These are phyloP conservation scores for Ligdia adustata DNA, from an alignment of 2,888 invertebrate genomes.

Conservation along the genomic window DNA sequence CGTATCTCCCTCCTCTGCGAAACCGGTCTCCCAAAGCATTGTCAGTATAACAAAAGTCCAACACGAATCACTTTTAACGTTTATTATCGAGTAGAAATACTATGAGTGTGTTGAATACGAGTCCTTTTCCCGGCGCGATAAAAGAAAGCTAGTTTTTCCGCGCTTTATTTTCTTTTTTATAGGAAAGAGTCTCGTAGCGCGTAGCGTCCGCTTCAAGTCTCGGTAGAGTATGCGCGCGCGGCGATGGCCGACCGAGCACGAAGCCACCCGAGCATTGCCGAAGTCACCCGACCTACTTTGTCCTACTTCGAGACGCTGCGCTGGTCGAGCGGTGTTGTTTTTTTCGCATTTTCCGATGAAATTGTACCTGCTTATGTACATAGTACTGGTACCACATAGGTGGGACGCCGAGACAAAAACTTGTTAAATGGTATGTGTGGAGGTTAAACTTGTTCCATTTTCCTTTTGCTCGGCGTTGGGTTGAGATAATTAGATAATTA, in stretches of 20 bases:
- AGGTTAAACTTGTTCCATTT: conserved; percentile 25
- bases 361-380: conserved; percentile 51
- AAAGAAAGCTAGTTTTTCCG: conserved; percentile 64
- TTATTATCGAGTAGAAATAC: conserved; percentile 8
- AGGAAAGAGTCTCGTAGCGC: conserved; percentile 56
- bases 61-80: conserved; percentile 58
- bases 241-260: conserved; percentile 57
- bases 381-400: conserved; percentile 32
- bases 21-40: conserved; percentile 79
- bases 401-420: conserved; percentile 54
- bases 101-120: conserved; percentile 41
- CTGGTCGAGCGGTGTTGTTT: conserved; percentile 71
- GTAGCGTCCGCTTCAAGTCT: conserved; percentile 65
- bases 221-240: conserved; percentile 70
- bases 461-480: conserved; percentile 5
- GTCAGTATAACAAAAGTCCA: conserved; percentile 60
- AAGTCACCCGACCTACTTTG: conserved; percentile 77
- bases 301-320: conserved; percentile 73
- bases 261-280: conserved; percentile 61
- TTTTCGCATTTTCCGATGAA: conserved; percentile 81
- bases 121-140: conserved; percentile 58
- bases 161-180: conserved; percentile 58
- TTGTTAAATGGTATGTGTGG: conserved; percentile 22
- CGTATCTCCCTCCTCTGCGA: conserved; percentile 75
- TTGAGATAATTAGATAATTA: neutral